Evolutionary conservation across 2,797 vertebrate genomes (phyloP), one percentile per base, ranked within the genome.

Genomic region (Sebastes nivosus): DNA sequence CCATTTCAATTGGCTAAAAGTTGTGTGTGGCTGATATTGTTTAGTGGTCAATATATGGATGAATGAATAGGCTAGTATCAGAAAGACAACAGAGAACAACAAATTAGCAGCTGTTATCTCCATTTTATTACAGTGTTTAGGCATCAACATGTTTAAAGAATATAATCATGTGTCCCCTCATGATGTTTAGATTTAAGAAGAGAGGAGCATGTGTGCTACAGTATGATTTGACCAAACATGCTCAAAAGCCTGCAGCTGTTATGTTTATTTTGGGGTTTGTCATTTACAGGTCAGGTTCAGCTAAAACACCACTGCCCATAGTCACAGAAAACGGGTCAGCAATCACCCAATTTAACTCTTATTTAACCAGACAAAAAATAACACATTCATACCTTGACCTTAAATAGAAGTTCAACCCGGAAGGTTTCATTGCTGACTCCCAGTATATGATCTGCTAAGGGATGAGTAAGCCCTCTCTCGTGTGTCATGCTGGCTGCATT

Each of bases 201-300:
- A 71, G 10, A 36, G 25, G 52, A 4, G n/a, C 54, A 60, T 63
- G 58, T 36, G 24, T 54, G 68, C 57, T 42, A 11, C 58, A 61
- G 32, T 76, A 27, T 20, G 25, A 27, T 77, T 58, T 75, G 61
- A 72, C 63, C 67, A 74, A 72, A 79, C 80, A 70, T 78, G 59
- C 71, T 66, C 70, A 46, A 42, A 81, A 81, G 75, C 80, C 77
- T 67, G 72, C 80, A 86, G 89, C 85, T 91, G 84, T 84, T 87
- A 70, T 89, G 88, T 83, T 90, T 85, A 87, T 90, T 88, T 81
- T 80, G 67, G 34, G 79, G 66, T 88, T 86, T 91, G 85, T 84
- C 72, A 88, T 85, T 90, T 88, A 88, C 87, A 87, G 89, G 87
- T 92, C 91, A 90, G 82, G 55, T 75, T 84, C 79, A 89, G 82